Percentiles rank a stretch among this genome's conserved stretches.
These are phyloP conservation scores for Macrotrachela quadricornifera DNA, from an alignment of 1,140 invertebrate genomes.

Conservation along the genomic window DNA sequence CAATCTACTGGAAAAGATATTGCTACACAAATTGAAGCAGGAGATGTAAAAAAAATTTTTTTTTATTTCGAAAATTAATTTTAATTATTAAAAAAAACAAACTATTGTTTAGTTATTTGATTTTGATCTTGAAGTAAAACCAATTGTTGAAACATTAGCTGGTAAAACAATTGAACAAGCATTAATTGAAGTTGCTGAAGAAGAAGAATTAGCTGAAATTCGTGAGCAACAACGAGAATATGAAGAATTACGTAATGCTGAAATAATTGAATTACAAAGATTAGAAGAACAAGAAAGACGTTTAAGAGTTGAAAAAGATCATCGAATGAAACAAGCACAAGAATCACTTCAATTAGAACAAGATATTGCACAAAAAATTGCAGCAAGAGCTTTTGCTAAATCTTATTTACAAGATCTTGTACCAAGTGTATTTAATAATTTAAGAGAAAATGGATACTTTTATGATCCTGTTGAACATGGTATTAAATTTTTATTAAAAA, in stretches of 20 bases:
- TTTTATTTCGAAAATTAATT: constrained; percentile 37
- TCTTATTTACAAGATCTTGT: constrained; percentile 60
- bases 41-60: constrained; percentile 45
- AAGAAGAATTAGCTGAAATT: constrained; percentile 39
- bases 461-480: constrained; percentile 44
- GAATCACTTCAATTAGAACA: constrained; percentile 39
- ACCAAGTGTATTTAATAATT: constrained; percentile 53
- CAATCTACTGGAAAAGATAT: constrained; percentile 53
- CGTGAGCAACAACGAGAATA: constrained; percentile 52
- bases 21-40: constrained; percentile 59
- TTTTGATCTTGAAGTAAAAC: constrained; percentile 65
- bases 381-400: constrained; percentile 53
- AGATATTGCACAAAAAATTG: constrained; percentile 53
- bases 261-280: constrained; percentile 50
- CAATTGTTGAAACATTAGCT: constrained; percentile 60
- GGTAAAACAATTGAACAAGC: constrained; percentile 66
- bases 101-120: constrained; percentile 51
- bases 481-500: constrained; percentile 40
- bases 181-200: constrained; percentile 45
- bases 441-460: constrained; percentile 51
- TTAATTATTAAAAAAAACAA: constrained; percentile 62
- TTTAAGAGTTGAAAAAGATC: constrained; percentile 9
- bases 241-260: constrained; percentile 48
- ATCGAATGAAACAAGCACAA: constrained; percentile 32
- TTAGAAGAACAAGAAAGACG: constrained; percentile 48